Evolutionary conservation across 2,797 vertebrate species (phyloP), one percentile per base, ranked within the genome.

Genomic region (Triplophysa yarkandensis): DNA sequence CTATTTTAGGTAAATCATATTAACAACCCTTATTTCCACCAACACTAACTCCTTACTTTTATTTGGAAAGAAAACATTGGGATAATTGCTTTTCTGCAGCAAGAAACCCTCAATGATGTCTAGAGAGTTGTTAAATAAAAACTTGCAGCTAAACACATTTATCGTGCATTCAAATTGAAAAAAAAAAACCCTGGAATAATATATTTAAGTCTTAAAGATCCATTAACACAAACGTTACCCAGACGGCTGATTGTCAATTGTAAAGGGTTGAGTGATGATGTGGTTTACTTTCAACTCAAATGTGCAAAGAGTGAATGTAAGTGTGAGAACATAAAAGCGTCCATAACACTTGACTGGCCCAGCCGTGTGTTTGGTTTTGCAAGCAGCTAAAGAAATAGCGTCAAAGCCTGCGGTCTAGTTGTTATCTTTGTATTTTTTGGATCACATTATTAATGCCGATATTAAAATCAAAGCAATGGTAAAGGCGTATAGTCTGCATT

Each of bases 161-260:
- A 48, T 23, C 48, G 4, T 23, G 19, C 48, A 52, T 61, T 57
- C 55, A 39, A 30, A 54, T 11, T 48, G 43, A 61, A 39, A 39
- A 62, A 28, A 1, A 60, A 32, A 48, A 62, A 27, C 0, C 11
- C 4, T 27, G 52, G 13, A 54, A 14, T 16, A 54, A 27, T 52
- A 25, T 16, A 11, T 27, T 9, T 36, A 63, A 41, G 55, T 76
- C 57, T 68, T 55, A 55, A 73, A 68, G 69, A 57, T 32, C 63
- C 48, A 80, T 76, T 76, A 80, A 55, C 68, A n/a, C 14, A 14
- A 4, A 10, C 1, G 41, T 19, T n/a, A 30, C 39, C 16, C 50
- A 27, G 50, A 13, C 17, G 3, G 10, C 50, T 52, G 21, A 27
- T 25, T 54, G 52, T 27, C 11, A 27, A 54, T 54, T 27, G 4